phyloP scores from a whole-genome alignment of 30 jellyfish, hydroid and myxozoan species.

The Rhopilema esculentum region DNA sequence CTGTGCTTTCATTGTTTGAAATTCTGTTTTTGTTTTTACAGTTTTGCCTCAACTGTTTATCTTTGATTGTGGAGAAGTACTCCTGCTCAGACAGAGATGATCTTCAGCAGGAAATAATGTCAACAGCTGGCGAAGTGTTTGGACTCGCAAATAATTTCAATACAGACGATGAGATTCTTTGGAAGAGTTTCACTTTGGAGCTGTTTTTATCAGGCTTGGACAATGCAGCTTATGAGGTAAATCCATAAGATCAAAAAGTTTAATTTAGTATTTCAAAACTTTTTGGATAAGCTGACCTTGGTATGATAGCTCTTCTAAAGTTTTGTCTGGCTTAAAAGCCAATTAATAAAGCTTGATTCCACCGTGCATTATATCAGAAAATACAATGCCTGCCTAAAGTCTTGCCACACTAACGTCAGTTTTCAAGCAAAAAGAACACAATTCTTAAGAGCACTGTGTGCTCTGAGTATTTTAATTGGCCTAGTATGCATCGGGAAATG shows the following conservation, averaged over 20 bases:
- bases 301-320: too few species aligned
- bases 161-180: slow-evolving; percentile 57
- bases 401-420: too few species aligned
- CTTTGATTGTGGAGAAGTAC: slow-evolving; percentile 33
- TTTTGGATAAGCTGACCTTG: too few species aligned
- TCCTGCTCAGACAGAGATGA: slow-evolving; percentile 28
- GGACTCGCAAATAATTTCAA: slow-evolving; percentile 49
- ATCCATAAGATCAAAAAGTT: background rate
- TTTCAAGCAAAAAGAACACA: too few species aligned
- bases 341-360: too few species aligned
- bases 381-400: too few species aligned
- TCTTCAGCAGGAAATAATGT: slow-evolving; percentile 1
- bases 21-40: background rate
- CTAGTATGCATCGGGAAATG: too few species aligned
- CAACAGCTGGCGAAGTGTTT: slow-evolving; percentile 42
- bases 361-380: too few species aligned
- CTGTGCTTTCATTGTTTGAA: background rate
- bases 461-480: too few species aligned
- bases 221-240: slow-evolving; percentile 61
- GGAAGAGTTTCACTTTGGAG: slow-evolving; percentile 42
- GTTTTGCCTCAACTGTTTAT: slow-evolving; percentile 52
- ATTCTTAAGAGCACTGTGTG: too few species aligned
- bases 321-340: too few species aligned
- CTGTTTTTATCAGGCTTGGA: slow-evolving; percentile 71
- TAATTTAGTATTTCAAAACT: background rate